Evolutionary conservation across 1,140 invertebrate genomes (phyloP).

Genomic region (Rhopalosiphum maidis): DNA sequence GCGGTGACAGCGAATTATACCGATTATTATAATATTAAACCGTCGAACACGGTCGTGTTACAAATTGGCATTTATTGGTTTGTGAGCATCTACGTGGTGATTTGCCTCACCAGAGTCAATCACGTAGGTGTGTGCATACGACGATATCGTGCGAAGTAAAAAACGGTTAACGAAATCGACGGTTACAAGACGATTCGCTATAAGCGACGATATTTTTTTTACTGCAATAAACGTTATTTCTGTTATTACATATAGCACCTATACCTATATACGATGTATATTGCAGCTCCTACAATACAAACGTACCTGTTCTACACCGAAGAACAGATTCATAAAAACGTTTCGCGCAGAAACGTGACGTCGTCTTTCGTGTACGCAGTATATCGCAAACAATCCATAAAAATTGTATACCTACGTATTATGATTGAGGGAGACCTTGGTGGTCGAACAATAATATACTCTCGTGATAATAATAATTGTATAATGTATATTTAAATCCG

Average conservation of each 20-base stretch:
- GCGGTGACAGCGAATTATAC: not conserved
- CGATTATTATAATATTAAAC: not conserved
- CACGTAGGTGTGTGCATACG: not conserved
- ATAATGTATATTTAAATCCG: not conserved
- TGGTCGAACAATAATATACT: not conserved
- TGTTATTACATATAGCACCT: not conserved
- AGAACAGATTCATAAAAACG: not conserved
- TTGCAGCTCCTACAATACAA: not conserved
- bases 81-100: not conserved
- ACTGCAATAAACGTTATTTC: not conserved
- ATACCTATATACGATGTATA: no score
- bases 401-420: no score
- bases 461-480: not conserved
- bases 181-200: not conserved
- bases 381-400: no score
- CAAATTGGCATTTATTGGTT: not conserved
- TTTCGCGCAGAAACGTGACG: not conserved
- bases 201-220: not conserved
- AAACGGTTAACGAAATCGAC: not conserved
- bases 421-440: not conserved
- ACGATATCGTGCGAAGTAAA: not conserved
- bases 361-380: not conserved
- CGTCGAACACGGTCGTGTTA: not conserved
- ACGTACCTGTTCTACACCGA: not conserved
- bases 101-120: not conserved